Percentiles rank a stretch among this genome's conserved stretches.
Conservation (phyloP, 2,113 vertebrate species). For the Amazona vittata region DNA sequence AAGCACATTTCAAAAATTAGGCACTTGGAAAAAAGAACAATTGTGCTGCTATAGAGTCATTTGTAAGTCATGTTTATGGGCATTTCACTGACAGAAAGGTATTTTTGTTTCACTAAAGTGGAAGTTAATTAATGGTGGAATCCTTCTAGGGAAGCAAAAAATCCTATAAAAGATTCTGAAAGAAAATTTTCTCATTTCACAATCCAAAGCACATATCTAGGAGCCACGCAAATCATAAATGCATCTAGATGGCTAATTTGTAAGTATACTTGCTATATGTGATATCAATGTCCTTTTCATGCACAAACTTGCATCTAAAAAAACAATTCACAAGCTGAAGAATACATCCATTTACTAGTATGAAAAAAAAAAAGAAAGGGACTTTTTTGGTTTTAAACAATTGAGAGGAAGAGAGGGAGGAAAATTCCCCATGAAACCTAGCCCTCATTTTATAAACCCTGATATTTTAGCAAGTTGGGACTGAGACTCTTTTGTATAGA, state of each 20-base stretch:
- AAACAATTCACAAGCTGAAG: neutral
- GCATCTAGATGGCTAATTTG: neutral
- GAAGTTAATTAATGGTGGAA: neutral
- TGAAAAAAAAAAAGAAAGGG: neutral
- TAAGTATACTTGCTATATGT: neutral
- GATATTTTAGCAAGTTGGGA: constrained; percentile 31
- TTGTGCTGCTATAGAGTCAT: neutral
- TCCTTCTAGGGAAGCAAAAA: neutral
- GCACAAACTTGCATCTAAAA: neutral
- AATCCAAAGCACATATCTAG: neutral
- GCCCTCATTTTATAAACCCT: neutral
- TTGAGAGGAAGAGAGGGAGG: neutral
- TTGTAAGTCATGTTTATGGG: neutral
- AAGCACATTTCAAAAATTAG: neutral
- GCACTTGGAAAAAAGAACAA: neutral
- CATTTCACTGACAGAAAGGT: neutral
- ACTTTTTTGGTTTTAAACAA: neutral
- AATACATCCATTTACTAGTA: neutral
- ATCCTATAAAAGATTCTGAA: neutral
- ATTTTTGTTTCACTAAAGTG: neutral
- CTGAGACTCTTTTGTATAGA: constrained; percentile 64
- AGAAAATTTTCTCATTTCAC: neutral
- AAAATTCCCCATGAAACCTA: rapidly evolving
- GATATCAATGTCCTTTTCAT: neutral
- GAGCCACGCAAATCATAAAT: neutral